phyloP scores from a whole-genome alignment of 1,140 invertebrate species.

The Macrostomum lignano region DNA sequence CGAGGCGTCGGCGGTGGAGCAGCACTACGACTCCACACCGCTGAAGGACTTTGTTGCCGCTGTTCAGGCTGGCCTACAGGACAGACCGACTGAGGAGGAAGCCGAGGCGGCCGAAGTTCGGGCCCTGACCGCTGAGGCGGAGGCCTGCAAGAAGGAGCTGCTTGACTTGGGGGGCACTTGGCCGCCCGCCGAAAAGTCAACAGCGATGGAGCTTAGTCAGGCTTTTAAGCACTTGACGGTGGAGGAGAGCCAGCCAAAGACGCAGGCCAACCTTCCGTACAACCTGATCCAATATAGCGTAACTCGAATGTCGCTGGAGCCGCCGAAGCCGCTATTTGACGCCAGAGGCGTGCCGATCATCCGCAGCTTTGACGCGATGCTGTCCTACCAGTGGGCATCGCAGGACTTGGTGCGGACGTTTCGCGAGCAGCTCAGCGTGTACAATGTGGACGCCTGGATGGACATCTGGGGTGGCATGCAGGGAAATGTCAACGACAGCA shows the following conservation, averaged over 20 bases:
- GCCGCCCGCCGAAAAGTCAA: conserved; percentile 1
- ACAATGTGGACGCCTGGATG: conserved; percentile 3
- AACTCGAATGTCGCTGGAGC: conserved; percentile 1
- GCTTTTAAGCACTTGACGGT: too few species aligned
- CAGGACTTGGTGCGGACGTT: conserved; percentile 7
- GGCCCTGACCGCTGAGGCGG: neutral
- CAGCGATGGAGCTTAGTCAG: neutral
- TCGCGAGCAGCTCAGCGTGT: conserved; percentile 5
- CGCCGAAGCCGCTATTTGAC: conserved; percentile 3
- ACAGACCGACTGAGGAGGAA: neutral
- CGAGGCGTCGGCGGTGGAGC: neutral
- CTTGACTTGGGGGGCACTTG: neutral
- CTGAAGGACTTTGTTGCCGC: conserved; percentile 2
- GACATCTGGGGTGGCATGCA: conserved; percentile 7
- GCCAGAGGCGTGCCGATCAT: conserved; percentile 6
- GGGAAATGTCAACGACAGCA: conserved; percentile 7
- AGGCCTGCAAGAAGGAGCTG: conserved; percentile 7
- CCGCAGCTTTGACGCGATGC: conserved; percentile 5
- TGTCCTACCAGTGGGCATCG: conserved; percentile 7
- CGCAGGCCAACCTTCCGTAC: conserved; percentile 1
- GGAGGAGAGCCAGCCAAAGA: too few species aligned
- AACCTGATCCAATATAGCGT: conserved; percentile 1
- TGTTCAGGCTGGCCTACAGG: neutral
- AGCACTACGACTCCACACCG: conserved; percentile 2
- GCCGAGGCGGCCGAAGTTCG: conserved; percentile 2